A percentile compares a stretch with the other conserved stretches of the same genome.
Conservation (phyloP, 2,113 vertebrate genomes). For the Vanacampus margaritifer region DNA sequence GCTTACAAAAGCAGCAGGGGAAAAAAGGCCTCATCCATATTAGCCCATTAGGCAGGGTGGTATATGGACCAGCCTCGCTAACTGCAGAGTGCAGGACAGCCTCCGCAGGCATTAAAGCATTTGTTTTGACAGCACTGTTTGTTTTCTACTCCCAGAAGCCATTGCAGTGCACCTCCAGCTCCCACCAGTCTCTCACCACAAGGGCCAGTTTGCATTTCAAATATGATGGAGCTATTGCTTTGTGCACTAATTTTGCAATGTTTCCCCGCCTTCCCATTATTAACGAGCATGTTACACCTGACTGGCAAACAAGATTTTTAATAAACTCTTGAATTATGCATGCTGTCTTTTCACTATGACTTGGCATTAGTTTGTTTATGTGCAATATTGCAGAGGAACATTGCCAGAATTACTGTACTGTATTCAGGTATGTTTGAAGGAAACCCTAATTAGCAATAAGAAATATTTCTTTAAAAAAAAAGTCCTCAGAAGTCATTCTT, state of each 20-base stretch:
- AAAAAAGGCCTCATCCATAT: constrained; percentile 63
- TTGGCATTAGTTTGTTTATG: constrained; percentile 2
- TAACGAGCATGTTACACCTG: constrained; percentile 38
- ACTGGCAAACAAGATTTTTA: constrained; percentile 41
- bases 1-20: constrained; percentile 72
- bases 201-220: constrained; percentile 69
- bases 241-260: constrained; percentile 53
- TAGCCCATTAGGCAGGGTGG: constrained; percentile 66
- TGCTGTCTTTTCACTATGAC: constrained; percentile 16
- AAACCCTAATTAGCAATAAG: constrained; percentile 10
- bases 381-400: constrained; percentile 27
- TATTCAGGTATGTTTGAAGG: background rate
- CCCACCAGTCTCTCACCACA: constrained; percentile 72
- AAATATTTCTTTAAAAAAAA: background rate
- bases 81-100: constrained; percentile 71
- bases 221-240: constrained; percentile 69
- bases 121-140: constrained; percentile 76
- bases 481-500: background rate
- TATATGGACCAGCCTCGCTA: constrained; percentile 61
- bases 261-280: constrained; percentile 36
- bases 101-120: constrained; percentile 73
- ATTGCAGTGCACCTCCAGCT: constrained; percentile 73
- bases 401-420: constrained; percentile 17
- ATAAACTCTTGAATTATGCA: constrained; percentile 21
- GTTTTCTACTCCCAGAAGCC: constrained; percentile 76